Evolutionary conservation across 2,797 vertebrate genomes (phyloP), one percentile per base, ranked within the genome.

Genomic region (Phrynocephalus forsythii): DNA sequence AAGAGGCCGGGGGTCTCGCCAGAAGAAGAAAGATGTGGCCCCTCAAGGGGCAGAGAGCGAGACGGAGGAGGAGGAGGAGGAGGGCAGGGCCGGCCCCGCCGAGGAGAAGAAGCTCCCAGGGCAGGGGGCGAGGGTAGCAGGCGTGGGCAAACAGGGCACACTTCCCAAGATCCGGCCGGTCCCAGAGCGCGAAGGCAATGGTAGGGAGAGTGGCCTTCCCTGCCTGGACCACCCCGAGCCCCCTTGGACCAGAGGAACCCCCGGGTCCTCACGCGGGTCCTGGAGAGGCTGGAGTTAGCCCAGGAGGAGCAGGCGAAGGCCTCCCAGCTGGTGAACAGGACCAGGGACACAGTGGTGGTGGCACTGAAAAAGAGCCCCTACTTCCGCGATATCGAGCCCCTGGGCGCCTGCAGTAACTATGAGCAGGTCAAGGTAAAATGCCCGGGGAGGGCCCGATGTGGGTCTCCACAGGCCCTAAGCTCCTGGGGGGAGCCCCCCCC

Each of bases 341-440:
- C 96, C 0, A 30, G 93, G 3, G 2, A 30, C 3, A 86, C 24
- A 0, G 88, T 97, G 18, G 1, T 85, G 15, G 66, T 26, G 7
- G 68, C 85, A 0, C 24, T 96, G 86, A 83, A 52, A 0, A 9
- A 1, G 2, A 79, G 79, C 1, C 11, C 83, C 1, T 44, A 60
- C n/a, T 96, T 96, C 89, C 2, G 50, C 26, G 72, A 52, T 1
- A 69, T 96, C 0, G 0, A 18, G 1, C 50, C 0, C 24, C 68
- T 91, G 6, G 4, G 71, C 24, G 33, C 95, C 0, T 96, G 97
- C 24, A 97, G 97, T 90, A 97, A 97, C 95, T 97, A 97, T 22
- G 97, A 97, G 86, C 91, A 0, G 0, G 92, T 97, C 77, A 97
- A 97, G 96, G 97, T 97, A 89, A 90, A 22, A 33, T 33, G 33